These are phyloP conservation scores for Habroteleia sp. DNA, from an alignment of 2,888 invertebrate species.

Conservation along the genomic window DNA sequence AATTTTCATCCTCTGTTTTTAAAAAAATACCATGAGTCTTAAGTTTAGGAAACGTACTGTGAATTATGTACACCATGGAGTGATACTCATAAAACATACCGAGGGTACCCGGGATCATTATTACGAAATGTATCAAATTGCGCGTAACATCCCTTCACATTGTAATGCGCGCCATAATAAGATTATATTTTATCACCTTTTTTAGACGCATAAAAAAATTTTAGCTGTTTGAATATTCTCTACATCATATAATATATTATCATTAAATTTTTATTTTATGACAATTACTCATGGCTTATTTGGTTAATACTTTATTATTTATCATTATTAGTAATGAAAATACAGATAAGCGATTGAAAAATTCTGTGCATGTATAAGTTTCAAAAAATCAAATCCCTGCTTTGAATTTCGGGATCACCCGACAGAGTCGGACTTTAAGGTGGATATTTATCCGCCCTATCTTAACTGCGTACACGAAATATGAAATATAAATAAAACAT, in stretches of 20 bases:
- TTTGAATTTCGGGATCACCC: slow-evolving; percentile 71
- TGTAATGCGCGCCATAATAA: slow-evolving; percentile 43
- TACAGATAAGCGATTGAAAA: slow-evolving; percentile 16
- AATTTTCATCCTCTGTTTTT: too few relatives aligned
- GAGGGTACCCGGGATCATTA: slow-evolving; percentile 72
- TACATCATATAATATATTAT: slow-evolving; percentile 7
- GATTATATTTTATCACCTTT: slow-evolving; percentile 52
- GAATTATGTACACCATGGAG: slow-evolving; percentile 71
- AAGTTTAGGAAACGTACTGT: slow-evolving; percentile 69
- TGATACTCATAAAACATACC: slow-evolving; percentile 72
- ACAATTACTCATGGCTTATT: slow-evolving; percentile 15
- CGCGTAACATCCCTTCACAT: slow-evolving; percentile 73
- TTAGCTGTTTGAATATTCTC: slow-evolving; percentile 12
- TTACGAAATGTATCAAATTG: slow-evolving; percentile 76
- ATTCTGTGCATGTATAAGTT: slow-evolving; percentile 10
- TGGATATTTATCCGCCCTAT: slow-evolving; percentile 68
- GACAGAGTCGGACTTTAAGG: slow-evolving; percentile 52
- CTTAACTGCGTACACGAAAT: slow-evolving; percentile 74
- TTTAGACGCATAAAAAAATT: slow-evolving; percentile 37
- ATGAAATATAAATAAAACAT: slow-evolving; percentile 81
- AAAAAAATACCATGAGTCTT: slow-evolving; percentile 34
- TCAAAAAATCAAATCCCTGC: slow-evolving; percentile 17
- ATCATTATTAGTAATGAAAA: slow-evolving; percentile 20
- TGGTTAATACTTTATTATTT: neutral
- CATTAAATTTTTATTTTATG: slow-evolving; percentile 23